These are phyloP conservation scores for Lamellibrachia luymesi DNA, from an alignment of 1,140 invertebrate genomes.

Conservation along the genomic window DNA sequence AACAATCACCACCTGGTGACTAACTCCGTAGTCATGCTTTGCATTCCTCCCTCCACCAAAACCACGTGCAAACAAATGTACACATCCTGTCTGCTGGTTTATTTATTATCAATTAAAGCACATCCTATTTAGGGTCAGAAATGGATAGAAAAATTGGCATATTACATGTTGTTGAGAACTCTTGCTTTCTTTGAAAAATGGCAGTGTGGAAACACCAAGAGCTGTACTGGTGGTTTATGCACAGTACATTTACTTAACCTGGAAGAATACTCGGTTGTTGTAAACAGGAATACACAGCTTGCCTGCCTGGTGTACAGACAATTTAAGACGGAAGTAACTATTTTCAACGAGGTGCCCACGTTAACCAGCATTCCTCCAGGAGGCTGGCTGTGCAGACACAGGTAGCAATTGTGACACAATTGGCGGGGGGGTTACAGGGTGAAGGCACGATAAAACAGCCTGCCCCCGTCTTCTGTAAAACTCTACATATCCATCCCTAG, in stretches of 20 bases:
- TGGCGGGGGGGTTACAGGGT: neutral
- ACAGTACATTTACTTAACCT: neutral
- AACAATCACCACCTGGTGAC: neutral
- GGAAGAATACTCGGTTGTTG: neutral
- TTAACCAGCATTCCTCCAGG: neutral
- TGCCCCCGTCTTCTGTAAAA: neutral
- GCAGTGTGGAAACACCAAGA: no score
- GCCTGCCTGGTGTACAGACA: neutral
- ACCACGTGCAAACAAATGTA: neutral
- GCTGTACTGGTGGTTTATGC: no score
- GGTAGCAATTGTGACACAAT: neutral
- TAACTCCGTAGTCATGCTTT: neutral
- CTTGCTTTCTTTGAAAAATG: no score
- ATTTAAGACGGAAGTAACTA: neutral
- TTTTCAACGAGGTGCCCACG: neutral
- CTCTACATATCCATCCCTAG: neutral
- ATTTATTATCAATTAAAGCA: no score
- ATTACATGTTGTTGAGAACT: no score
- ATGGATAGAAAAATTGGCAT: no score
- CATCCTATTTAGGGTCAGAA: no score
- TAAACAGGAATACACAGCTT: slow-evolving; percentile 10
- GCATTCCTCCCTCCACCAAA: slow-evolving; percentile 3
- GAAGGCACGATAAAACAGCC: neutral
- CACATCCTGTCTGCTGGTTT: no score
- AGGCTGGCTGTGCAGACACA: neutral